Base-by-base conservation (phyloP, 2,113 vertebrate genomes). In the Strigops habroptila region DNA sequence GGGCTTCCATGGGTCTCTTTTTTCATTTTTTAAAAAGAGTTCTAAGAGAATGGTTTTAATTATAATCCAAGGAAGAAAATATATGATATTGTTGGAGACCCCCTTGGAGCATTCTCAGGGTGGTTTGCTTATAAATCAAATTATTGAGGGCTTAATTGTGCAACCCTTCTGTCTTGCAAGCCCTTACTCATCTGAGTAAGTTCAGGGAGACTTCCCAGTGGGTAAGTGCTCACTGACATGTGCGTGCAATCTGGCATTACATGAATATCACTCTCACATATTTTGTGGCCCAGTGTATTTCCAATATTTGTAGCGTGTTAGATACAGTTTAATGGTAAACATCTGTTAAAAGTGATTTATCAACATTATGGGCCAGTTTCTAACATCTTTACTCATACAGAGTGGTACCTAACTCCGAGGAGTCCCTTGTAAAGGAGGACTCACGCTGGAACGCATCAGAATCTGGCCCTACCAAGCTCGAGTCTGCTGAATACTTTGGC, bases 121-220 rank as follows among this genome's bases (percentile, higher is more conserved):
- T 95, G 91, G 95, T 52, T 97, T 19, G 4, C 88, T 94, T 93
- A 95, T 96, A 96, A 97, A 97, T 97, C 93, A 97, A 93, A 84
- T 91, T 96, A 95, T 59, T 92, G 92, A 96, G 88, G 90, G 90
- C 69, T 97, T 96, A 96, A 96, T 95, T 96, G 90, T 76, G 80
- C 90, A 96, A 84, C 74, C 46, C 88, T 75, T 97, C 95, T 94
- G 82, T 83, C 88, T 96, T 94, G 86, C 65, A 96, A 96, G 69
- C 76, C 76, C 83, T 95, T 95, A 81, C 96, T 95, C 86, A 92
- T 93, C 75, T 88, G 95, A 96, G 90, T 82, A 95, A 91, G 86
- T 79, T 92, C 73, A 93, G 39, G 74, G 82, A 96, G 71, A 78
- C 94, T 96, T 95, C 90, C 93, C 90, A 92, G 95, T 76, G 95